A percentile compares a stretch with the other conserved stretches of the same genome.
Conservation (phyloP, 1,140 invertebrate genomes). For the Thalassaphorura encarpata region DNA sequence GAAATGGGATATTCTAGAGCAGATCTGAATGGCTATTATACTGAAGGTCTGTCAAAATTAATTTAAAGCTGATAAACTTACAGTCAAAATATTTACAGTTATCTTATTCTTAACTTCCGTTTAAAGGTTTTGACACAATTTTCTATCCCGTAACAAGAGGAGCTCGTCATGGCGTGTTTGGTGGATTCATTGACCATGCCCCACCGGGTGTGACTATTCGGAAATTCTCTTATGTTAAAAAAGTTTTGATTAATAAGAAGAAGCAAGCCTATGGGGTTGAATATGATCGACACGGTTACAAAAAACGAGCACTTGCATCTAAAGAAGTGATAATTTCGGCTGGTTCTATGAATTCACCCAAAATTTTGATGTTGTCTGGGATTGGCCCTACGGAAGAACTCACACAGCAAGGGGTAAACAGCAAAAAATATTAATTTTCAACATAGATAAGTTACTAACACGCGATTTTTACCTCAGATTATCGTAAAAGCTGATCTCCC, state of each 20-base stretch:
- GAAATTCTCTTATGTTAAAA: conserved; percentile 6
- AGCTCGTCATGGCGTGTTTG: conserved; percentile 5
- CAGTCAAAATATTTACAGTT: not conserved
- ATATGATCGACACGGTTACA: conserved; percentile 5
- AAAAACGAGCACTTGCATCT: not conserved
- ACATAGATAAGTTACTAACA: not conserved
- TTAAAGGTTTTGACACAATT: conserved; percentile 14
- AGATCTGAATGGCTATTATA: conserved; percentile 19
- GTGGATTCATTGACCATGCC: conserved; percentile 20
- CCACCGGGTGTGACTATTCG: no score
- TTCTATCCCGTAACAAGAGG: conserved; percentile 15
- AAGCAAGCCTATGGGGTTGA: conserved; percentile 24
- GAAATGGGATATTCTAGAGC: conserved; percentile 20
- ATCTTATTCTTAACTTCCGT: not conserved
- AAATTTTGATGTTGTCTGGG: conserved; percentile 39
- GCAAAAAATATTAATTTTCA: not conserved
- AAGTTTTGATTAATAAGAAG: conserved; percentile 7
- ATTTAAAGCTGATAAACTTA: not conserved
- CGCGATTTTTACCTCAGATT: conserved; percentile 6
- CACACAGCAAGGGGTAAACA: conserved; percentile 16
- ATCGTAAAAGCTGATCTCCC: conserved; percentile 20
- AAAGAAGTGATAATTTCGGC: conserved; percentile 12
- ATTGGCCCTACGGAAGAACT: conserved; percentile 35
- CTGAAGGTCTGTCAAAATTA: conserved; percentile 8
- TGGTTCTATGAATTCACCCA: conserved; percentile 28